Evolutionary conservation across 2,888 invertebrate genomes (phyloP), one percentile per base, ranked within the genome.

Genomic region (Notodonta ziczac): DNA sequence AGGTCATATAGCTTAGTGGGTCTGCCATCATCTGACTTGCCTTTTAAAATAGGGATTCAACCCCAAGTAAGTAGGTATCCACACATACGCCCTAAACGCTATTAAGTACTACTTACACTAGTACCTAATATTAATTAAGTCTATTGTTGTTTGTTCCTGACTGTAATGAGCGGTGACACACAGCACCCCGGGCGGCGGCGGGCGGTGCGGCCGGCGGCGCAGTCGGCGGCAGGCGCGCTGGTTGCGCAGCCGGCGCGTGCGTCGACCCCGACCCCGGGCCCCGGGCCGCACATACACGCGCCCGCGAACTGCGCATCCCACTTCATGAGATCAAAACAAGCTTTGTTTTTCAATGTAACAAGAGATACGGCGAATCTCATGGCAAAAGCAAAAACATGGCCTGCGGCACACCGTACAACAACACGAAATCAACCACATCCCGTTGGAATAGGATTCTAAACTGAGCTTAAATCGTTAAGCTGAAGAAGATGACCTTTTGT

Each of bases 311-410:
- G 56, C 51, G 55, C 56, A 59, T 61, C 55, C 40, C 59, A 57
- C 59, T 65, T 65, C 65, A 65, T 67, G 67, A 65, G 51, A 56
- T 58, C 58, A 24, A 57, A 65, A 70, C 61, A 60, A 65, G 60
- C 61, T 61, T 61, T 61, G 64, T 67, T 62, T 70, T 59, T 60
- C 56, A 58, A 61, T 58, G 56, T 58, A 65, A 64, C 56, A 56
- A 32, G 54, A 67, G 59, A 62, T 52, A 64, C 50, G 51, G 55
- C 57, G 56, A 59, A 66, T 46, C 51, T 58, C 50, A 55, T 39
- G 40, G n/a, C 57, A n/a, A 59, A 60, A 57, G 56, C 32, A 63
- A 66, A 61, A 61, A 24, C 2, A 24, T 24, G 24, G 24, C 53
- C 13, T 53, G 13, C 40, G 53, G 50, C 58, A 51, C 12, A n/a